Conservation (phyloP, 2,888 invertebrate genomes). For the Dendrolimus houi region DNA sequence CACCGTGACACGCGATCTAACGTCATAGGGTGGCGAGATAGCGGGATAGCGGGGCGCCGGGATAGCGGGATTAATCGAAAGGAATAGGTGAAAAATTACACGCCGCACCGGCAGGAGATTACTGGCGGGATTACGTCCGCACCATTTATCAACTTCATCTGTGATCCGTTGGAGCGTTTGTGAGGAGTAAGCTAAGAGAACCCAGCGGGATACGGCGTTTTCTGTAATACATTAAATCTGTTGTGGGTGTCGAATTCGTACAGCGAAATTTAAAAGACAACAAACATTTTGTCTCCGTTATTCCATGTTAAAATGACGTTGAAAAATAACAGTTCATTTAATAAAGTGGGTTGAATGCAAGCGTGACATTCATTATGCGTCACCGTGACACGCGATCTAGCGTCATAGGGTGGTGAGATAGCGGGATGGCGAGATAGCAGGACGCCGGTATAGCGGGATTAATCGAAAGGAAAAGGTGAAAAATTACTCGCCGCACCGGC, state of each 20-base stretch:
- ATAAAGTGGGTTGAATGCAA: too few relatives aligned
- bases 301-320: too few relatives aligned
- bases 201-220: too few relatives aligned
- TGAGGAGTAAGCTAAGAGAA: too few relatives aligned
- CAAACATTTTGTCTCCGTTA: too few relatives aligned
- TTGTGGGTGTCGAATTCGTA: too few relatives aligned
- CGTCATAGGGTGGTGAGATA: not conserved
- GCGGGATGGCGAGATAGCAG: not conserved
- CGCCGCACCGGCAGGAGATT: constrained; percentile 39
- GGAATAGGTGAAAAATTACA: constrained; percentile 51
- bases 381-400: constrained; percentile 1
- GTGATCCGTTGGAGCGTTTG: constrained; percentile 14
- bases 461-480: constrained; percentile 45
- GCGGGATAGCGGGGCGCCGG: constrained; percentile 2
- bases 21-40: not conserved
- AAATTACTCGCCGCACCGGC: constrained; percentile 41
- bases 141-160: constrained; percentile 55
- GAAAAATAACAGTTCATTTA: too few relatives aligned
- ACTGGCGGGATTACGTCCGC: constrained; percentile 37
- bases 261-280: too few relatives aligned
- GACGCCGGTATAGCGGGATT: constrained; percentile 20
- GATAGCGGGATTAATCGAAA: constrained; percentile 30
- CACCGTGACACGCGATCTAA: not conserved
- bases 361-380: not conserved
- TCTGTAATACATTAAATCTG: too few relatives aligned